Base-by-base conservation (phyloP, 2,113 vertebrate genomes). In the Chitala chitala region DNA sequence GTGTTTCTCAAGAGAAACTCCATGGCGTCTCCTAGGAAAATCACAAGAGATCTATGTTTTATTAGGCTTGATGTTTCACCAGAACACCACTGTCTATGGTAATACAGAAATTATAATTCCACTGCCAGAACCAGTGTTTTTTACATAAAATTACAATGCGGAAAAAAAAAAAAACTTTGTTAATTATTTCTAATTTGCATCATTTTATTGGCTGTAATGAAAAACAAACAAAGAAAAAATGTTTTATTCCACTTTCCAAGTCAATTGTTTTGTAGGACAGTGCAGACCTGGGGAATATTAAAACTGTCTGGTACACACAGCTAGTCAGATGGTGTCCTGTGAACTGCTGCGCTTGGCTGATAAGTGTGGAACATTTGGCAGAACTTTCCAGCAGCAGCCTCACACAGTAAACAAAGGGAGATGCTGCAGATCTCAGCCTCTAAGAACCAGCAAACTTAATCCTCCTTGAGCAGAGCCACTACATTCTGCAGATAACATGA, bases 11-110 rank as follows among this genome's bases (percentile, higher is more conserved):
- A 84, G 24, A 96, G 71, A 76, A 89, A 93, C 80, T 93, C 80
- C 76, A 99, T 93, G 70, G 94, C 95, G 2, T 92, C 88, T 24
- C 96, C 97, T 98, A 80, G 66, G 89, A 77, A 33, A 9, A 22
- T n/a, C 42, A 48, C 10, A 66, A 31, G 12, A 48, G 1, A 64
- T 44, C 51, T n/a, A 78, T 17, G n/a, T 29, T 22, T 75, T 42
- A 26, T 24, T 50, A 46, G 5, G 46, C 17, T 56, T 40, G 44
- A 22, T 20, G 44, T 44, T 17, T 61, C 20, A 72, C 20, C 40
- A n/a, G 24, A 46, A 44, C 4, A 12, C 53, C 24, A 36, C 17
- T 26, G 40, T 56, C 54, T 26, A 29, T 54, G 29, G 53, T 73
- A 15, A 31, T 15, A 61, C 24, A 71, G 4, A 33, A 33, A 29